Base-by-base conservation (phyloP, 2,888 invertebrate genomes). In the Monochamus alternatus region DNA sequence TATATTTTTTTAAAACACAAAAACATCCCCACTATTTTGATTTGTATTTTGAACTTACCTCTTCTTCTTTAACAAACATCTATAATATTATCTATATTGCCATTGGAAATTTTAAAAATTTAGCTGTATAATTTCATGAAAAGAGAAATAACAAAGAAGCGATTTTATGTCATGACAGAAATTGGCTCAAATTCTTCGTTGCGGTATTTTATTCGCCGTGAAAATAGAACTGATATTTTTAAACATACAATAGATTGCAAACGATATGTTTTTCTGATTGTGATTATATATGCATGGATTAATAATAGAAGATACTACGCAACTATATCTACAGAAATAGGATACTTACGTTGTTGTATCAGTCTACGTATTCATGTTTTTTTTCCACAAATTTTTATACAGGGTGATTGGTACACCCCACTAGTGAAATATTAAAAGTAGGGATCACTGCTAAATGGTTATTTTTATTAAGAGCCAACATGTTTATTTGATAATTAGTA, bases 101-200 rank as follows among this genome's bases (percentile, higher is more conserved):
- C 47, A 47, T 9, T 47, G 5, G 47, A 8, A 47, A 47, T 47
- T 47, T 47, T 9, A 8, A 47, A 9, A n/a, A n/a, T n/a, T n/a
- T n/a, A n/a, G n/a, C n/a, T n/a, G n/a, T n/a, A n/a, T n/a, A n/a
- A n/a, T n/a, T n/a, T n/a, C n/a, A n/a, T n/a, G n/a, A n/a, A n/a
- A n/a, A n/a, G n/a, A n/a, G n/a, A 47, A 47, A 47, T 47, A 47
- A 12, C 8, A 47, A 12, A 10, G 9, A 10, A 8, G 9, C 12
- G n/a, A 2, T 22, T n/a, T 55, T 55, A 55, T n/a, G 14, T 14
- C 14, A 55, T 8, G 14, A 14, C 55, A 22, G 55, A 55, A 55
- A 55, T 55, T 55, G 55, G 55, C 55, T 55, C n/a, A 55, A 55
- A 55, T 55, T 55, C 55, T 55, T 55, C 55, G n/a, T 55, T 55